phyloP scores from a whole-genome alignment of 2,113 vertebrate genomes.

The Bufo bufo region DNA sequence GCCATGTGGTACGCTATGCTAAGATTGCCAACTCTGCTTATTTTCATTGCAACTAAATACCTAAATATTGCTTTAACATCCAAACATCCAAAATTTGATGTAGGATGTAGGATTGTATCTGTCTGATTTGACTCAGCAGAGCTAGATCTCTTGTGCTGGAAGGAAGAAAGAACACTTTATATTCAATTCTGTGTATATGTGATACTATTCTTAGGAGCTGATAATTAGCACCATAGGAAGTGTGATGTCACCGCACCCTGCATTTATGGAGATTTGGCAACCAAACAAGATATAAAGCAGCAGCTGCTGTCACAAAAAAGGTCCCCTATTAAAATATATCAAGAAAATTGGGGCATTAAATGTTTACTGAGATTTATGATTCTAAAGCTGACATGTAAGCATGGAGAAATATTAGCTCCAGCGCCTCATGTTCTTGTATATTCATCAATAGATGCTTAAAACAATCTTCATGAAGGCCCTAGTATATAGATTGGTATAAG shows the following conservation, averaged over 20 bases:
- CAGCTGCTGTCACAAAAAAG: constrained; percentile 57
- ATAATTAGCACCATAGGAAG: constrained; percentile 65
- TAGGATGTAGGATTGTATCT: not conserved
- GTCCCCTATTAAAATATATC: constrained; percentile 54
- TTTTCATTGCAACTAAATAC: not conserved
- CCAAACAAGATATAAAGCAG: constrained; percentile 56
- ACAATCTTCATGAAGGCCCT: not conserved
- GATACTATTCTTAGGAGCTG: constrained; percentile 69
- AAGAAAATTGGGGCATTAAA: constrained; percentile 2
- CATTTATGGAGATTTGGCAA: constrained; percentile 59
- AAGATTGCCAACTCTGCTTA: not conserved
- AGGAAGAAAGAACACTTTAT: constrained; percentile 47
- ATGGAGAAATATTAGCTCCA: not conserved
- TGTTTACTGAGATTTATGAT: not conserved
- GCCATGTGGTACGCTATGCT: not conserved
- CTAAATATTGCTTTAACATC: not conserved
- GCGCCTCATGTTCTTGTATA: not conserved
- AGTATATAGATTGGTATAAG: not conserved
- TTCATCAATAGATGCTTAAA: not conserved
- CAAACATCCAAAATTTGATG: not conserved
- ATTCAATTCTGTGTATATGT: constrained; percentile 64
- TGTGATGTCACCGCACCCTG: constrained; percentile 64
- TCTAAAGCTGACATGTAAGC: not conserved
- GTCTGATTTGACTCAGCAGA: constrained; percentile 28
- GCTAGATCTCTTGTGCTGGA: constrained; percentile 7